Percentiles rank a stretch among this genome's conserved stretches.
These are phyloP conservation scores for Solea senegalensis DNA, from an alignment of 2,113 vertebrate species.

Conservation along the genomic window DNA sequence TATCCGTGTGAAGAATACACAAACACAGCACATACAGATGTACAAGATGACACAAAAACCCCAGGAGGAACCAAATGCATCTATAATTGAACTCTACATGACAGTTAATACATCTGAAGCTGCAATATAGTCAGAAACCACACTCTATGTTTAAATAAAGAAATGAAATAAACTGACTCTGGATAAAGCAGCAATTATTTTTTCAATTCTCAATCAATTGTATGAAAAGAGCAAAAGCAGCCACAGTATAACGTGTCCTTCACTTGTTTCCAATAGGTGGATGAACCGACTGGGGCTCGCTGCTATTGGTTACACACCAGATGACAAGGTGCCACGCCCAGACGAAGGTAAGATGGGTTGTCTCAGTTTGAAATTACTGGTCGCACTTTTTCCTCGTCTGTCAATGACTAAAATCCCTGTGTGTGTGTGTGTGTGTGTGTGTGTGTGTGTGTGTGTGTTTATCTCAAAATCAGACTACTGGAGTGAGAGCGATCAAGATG, in stretches of 20 bases:
- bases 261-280: conserved; percentile 80
- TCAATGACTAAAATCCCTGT: background rate
- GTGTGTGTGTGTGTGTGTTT: conserved; percentile 8
- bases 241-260: conserved; percentile 12
- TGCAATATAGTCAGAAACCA: no score
- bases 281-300: conserved; percentile 93
- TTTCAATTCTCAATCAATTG: conserved; percentile 43
- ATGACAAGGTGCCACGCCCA: conserved; percentile 90
- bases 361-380: background rate
- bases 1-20: no score
- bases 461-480: conserved; percentile 86
- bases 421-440: background rate
- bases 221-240: no score
- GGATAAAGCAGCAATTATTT: background rate
- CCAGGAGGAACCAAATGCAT: no score
- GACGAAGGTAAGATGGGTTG: conserved; percentile 86
- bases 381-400: background rate
- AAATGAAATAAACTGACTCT: no score
- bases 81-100: no score
- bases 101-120: no score
- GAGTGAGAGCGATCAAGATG: conserved; percentile 95
- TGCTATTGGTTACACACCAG: conserved; percentile 92
- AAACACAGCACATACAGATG: no score
- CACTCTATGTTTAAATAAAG: no score
- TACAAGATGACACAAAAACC: no score